Percentiles rank a stretch among this genome's conserved stretches.
These are phyloP conservation scores for Nanorana parkeri DNA, from an alignment of 2,113 vertebrate genomes.

Conservation along the genomic window DNA sequence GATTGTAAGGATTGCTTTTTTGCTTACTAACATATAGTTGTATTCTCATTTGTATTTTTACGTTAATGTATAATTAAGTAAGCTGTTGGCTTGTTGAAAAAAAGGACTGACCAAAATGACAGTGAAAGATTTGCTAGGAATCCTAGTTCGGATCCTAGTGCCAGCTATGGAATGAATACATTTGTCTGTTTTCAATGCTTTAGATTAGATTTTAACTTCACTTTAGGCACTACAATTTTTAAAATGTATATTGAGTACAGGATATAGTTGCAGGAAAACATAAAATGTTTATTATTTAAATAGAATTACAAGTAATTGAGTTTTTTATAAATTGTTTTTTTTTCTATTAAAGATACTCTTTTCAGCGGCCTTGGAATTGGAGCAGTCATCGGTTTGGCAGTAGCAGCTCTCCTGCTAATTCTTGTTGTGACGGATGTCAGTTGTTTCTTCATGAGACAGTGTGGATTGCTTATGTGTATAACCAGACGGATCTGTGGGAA, in stretches of 20 bases:
- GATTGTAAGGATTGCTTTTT: too few relatives aligned
- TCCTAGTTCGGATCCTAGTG: background rate
- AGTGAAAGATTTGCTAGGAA: background rate
- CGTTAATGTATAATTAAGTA: background rate
- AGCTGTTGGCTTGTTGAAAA: background rate
- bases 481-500: conserved; percentile 93
- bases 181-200: background rate
- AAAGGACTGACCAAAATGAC: background rate
- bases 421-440: conserved; percentile 92
- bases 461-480: conserved; percentile 95
- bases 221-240: too few relatives aligned
- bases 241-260: too few relatives aligned
- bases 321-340: conserved; percentile 28
- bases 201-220: background rate
- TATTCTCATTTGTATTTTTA: background rate
- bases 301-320: background rate
- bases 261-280: too few relatives aligned
- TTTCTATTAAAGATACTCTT: conserved; percentile 85
- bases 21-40: too few relatives aligned
- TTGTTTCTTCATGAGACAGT: conserved; percentile 97
- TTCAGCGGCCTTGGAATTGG: conserved; percentile 95
- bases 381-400: conserved; percentile 89
- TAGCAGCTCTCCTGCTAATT: conserved; percentile 89
- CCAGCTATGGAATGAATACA: background rate
- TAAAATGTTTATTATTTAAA: background rate